Percentiles rank a stretch among this genome's conserved stretches.
Conservation (phyloP, 2,888 invertebrate genomes). For the Scrobipalpa atriplicella region DNA sequence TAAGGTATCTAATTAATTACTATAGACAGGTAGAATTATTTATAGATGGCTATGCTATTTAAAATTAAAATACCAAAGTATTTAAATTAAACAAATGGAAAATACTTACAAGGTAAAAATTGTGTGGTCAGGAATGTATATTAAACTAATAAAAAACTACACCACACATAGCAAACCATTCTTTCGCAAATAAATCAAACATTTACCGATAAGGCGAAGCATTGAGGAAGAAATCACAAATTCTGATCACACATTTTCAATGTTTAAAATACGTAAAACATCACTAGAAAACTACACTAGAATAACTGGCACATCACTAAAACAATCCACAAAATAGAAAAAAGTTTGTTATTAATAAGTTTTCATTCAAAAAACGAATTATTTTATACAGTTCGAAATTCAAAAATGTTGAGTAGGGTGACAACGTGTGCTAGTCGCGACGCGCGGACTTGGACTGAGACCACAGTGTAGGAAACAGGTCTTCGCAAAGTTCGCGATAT, state of each 20-base stretch:
- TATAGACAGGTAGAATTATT: no score
- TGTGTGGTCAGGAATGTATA: background rate
- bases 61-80: no score
- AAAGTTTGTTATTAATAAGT: background rate
- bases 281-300: background rate
- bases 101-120: no score
- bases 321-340: background rate
- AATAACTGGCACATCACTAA: background rate
- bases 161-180: background rate
- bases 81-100: no score
- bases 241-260: background rate
- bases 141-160: background rate
- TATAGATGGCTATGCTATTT: no score
- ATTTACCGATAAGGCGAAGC: background rate
- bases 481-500: background rate
- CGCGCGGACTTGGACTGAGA: conserved; percentile 8
- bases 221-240: conserved; percentile 3
- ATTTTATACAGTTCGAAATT: background rate
- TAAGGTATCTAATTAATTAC: no score
- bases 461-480: background rate
- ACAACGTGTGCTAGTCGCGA: conserved; percentile 11
- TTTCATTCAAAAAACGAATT: conserved; percentile 13
- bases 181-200: background rate
- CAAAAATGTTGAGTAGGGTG: conserved; percentile 3
- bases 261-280: background rate